These are phyloP conservation scores for Holcopasites calliopsidis DNA, from an alignment of 1,140 invertebrate species.

Conservation along the genomic window DNA sequence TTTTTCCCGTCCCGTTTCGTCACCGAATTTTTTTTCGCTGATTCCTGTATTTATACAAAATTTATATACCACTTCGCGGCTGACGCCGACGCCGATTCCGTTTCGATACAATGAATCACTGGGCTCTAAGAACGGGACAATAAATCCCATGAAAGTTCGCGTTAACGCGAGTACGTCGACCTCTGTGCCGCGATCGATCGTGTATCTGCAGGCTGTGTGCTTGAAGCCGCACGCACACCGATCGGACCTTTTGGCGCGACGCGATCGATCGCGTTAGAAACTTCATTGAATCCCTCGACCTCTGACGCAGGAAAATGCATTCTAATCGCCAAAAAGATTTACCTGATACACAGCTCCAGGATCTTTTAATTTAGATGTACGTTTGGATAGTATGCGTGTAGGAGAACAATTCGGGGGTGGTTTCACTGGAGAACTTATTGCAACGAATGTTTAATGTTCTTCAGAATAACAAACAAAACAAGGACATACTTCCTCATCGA, in stretches of 20 bases:
- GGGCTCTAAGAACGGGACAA: conserved; percentile 16
- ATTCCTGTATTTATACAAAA: too few relatives aligned
- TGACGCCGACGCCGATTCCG: not conserved
- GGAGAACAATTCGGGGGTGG: too few relatives aligned
- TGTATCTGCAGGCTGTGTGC: conserved; percentile 25
- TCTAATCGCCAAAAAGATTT: too few relatives aligned
- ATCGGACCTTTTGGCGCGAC: not conserved
- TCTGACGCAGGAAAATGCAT: too few relatives aligned
- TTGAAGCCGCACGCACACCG: conserved; percentile 37
- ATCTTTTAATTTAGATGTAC: too few relatives aligned
- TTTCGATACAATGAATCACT: not conserved
- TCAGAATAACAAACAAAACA: too few relatives aligned
- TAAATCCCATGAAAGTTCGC: conserved; percentile 35
- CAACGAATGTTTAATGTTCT: too few relatives aligned
- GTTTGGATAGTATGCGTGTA: too few relatives aligned
- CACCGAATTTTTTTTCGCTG: conserved; percentile 30
- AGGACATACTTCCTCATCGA: too few relatives aligned
- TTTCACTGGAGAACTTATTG: too few relatives aligned
- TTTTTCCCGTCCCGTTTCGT: not conserved
- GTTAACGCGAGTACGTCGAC: conserved; percentile 50
- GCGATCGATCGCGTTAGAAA: not conserved
- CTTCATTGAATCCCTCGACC: not conserved
- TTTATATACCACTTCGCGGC: not conserved
- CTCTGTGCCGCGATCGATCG: conserved; percentile 50
- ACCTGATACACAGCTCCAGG: too few relatives aligned